Conservation (phyloP, 2,797 vertebrate species). For the Balearica regulorum region DNA sequence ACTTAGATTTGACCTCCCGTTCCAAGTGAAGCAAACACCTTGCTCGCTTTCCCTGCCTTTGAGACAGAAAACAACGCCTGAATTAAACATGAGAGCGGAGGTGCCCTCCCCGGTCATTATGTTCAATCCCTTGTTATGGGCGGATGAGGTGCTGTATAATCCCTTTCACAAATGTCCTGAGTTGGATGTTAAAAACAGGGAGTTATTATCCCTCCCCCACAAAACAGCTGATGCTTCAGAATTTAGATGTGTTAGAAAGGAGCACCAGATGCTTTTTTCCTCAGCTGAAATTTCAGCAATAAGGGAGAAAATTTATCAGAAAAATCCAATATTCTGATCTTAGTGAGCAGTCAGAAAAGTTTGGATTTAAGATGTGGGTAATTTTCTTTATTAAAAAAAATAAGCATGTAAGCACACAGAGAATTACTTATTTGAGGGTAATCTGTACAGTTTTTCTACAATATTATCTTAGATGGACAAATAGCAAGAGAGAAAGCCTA, state of each 20-base stretch:
- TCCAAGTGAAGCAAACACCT: neutral
- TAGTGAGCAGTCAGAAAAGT: neutral
- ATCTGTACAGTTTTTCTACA: neutral
- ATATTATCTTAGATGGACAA: neutral
- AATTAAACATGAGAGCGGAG: slow-evolving; percentile 16
- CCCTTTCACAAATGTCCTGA: neutral
- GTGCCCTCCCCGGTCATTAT: neutral
- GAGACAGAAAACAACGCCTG: neutral
- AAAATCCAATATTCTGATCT: neutral
- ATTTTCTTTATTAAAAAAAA: slow-evolving; percentile 8
- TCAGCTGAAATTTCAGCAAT: slow-evolving; percentile 17
- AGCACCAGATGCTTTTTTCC: neutral
- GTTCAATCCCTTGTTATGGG: neutral
- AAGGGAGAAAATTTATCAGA: neutral
- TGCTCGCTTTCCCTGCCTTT: neutral
- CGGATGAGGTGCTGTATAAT: neutral
- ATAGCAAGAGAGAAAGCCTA: neutral
- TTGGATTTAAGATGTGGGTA: neutral
- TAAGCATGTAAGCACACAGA: neutral
- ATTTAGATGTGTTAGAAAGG: slow-evolving; percentile 20
- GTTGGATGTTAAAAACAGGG: slow-evolving; percentile 20
- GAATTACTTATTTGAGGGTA: neutral
- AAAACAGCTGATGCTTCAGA: slow-evolving; percentile 39
- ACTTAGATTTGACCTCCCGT: neutral
- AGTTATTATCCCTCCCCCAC: slow-evolving; percentile 20